Percentiles rank a stretch among this genome's conserved stretches.
These are phyloP conservation scores for Thaleichthys pacificus DNA, from an alignment of 2,797 vertebrate genomes.

Conservation along the genomic window DNA sequence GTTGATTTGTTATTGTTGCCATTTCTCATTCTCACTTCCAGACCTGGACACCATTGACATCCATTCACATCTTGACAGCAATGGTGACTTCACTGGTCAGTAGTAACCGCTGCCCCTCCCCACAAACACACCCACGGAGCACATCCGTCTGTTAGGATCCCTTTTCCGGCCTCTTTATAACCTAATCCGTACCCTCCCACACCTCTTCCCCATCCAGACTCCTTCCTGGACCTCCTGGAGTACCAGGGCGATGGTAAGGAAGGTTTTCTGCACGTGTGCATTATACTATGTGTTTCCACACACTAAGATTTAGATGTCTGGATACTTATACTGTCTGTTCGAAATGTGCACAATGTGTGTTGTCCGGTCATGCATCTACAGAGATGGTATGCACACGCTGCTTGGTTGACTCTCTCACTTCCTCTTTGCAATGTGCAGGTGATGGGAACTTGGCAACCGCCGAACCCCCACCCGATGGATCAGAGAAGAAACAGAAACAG, in stretches of 20 bases:
- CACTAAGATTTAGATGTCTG: neutral
- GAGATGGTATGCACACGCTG: neutral
- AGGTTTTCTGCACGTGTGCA: neutral
- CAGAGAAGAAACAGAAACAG: conserved; percentile 21
- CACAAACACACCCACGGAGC: neutral
- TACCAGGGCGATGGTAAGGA: conserved; percentile 39
- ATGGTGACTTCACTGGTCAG: neutral
- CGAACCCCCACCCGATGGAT: neutral
- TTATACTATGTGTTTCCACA: neutral
- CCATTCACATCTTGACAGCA: no score
- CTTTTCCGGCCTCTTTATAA: neutral
- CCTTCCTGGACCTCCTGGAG: neutral
- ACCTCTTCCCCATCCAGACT: neutral
- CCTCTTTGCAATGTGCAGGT: conserved; percentile 35
- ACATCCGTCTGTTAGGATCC: neutral
- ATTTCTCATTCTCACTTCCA: neutral
- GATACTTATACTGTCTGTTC: neutral
- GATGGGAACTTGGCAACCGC: conserved; percentile 13
- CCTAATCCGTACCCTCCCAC: neutral
- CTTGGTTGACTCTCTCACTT: conserved; percentile 33
- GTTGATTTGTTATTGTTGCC: neutral
- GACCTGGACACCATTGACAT: neutral
- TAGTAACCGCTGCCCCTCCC: neutral
- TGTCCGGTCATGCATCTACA: neutral
- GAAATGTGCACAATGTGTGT: neutral